A percentile compares a stretch with the other conserved stretches of the same genome.
Conservation (phyloP, 2,888 invertebrate species). For the Archips crataeganus region DNA sequence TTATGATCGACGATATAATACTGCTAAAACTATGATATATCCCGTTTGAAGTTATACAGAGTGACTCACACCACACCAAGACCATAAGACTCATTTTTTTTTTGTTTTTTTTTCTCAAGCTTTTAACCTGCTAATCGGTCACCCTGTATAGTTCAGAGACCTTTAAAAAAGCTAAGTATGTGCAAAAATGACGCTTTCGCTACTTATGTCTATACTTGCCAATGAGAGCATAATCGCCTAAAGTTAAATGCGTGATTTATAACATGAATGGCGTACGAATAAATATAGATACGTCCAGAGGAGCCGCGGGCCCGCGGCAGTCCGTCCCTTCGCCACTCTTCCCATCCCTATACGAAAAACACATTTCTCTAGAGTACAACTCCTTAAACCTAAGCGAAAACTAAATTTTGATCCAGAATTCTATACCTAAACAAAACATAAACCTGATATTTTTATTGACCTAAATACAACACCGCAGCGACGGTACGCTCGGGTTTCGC, state of each 20-base stretch:
- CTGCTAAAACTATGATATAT: constrained; percentile 74
- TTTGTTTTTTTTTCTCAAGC: background rate
- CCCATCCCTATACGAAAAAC: constrained; percentile 27
- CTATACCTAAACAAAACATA: constrained; percentile 33
- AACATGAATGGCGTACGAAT: constrained; percentile 20
- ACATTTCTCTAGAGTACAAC: constrained; percentile 36
- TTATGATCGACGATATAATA: constrained; percentile 68
- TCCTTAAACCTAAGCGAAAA: constrained; percentile 31
- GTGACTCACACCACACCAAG: constrained; percentile 7
- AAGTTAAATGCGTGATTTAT: constrained; percentile 34
- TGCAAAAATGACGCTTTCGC: constrained; percentile 50
- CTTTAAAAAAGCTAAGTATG: constrained; percentile 43
- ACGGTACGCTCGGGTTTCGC: constrained; percentile 10
- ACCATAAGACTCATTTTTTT: background rate
- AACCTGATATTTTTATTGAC: constrained; percentile 35
- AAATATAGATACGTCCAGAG: constrained; percentile 5
- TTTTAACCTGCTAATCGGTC: constrained; percentile 3
- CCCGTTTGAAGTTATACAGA: constrained; percentile 34
- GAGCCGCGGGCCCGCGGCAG: constrained; percentile 43
- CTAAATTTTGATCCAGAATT: constrained; percentile 33
- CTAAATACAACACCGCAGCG: constrained; percentile 29
- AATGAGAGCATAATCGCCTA: constrained; percentile 55
- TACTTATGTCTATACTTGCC: constrained; percentile 53
- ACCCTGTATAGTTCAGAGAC: constrained; percentile 30
- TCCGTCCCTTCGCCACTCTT: constrained; percentile 43